phyloP scores from a whole-genome alignment of 2,888 invertebrate species.

The Thereva nobilitata region DNA sequence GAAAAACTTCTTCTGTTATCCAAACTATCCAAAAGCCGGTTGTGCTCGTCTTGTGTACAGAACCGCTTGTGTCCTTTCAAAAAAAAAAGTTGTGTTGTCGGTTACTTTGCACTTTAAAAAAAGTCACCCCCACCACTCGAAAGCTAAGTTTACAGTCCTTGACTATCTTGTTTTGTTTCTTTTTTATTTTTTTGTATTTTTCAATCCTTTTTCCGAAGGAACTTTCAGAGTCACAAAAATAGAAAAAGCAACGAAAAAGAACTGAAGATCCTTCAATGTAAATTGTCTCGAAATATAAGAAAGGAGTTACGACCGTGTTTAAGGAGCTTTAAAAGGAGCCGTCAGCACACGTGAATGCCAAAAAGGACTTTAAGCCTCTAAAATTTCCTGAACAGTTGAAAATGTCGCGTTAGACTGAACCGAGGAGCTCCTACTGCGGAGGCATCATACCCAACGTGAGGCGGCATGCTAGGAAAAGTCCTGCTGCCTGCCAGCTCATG shows the following conservation, averaged over 20 bases:
- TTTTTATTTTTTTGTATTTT: too few relatives aligned
- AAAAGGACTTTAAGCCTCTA: not conserved
- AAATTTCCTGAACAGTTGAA: constrained; percentile 28
- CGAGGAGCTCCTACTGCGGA: not conserved
- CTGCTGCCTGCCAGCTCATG: not conserved
- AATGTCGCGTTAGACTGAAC: constrained; percentile 40
- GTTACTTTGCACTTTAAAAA: not conserved
- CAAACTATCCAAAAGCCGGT: not conserved
- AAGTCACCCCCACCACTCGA: constrained; percentile 10
- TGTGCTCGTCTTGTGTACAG: not conserved
- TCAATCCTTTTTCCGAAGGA: not conserved
- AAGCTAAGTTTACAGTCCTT: constrained; percentile 5
- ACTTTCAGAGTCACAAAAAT: constrained; percentile 4
- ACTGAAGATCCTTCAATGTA: not conserved
- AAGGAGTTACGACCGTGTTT: not conserved
- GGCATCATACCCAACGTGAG: constrained; percentile 13
- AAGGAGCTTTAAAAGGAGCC: constrained; percentile 8
- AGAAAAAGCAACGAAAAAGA: not conserved
- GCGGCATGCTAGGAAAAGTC: constrained; percentile 3
- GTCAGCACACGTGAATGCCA: not conserved
- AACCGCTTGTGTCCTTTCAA: not conserved
- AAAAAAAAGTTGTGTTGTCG: not conserved
- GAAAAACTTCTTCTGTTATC: not conserved
- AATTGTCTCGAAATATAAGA: constrained; percentile 1
- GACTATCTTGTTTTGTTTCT: not conserved